Evolutionary conservation across 2,113 vertebrate species (phyloP), one percentile per base, ranked within the genome.

Genomic region (Hypomesus transpacificus): DNA sequence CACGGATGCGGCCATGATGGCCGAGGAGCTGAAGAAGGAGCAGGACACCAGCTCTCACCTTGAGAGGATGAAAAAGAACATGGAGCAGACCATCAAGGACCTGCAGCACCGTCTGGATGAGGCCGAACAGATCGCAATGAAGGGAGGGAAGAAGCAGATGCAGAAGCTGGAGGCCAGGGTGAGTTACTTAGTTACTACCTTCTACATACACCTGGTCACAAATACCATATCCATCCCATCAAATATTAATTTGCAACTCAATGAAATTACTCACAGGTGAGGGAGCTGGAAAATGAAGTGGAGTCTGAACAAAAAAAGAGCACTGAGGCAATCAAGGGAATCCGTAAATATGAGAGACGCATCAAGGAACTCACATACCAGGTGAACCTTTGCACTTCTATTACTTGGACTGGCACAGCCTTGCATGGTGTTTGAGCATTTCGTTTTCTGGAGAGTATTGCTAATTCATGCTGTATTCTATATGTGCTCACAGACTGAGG

Each of bases 301-400:
- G 90, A 91, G 74, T 46, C 63, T 1, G 90, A 92, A 79, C 90
- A 92, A 74, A 90, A 79, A 80, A 91, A 91, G 70, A 78, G 85
- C 82, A 89, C 77, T 0, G 95, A 98, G 66, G 92, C 92, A 0
- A 24, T 97, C 58, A 97, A 98, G 78, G 95, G 93, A 81, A 89
- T 96, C 70, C 92, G 95, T 72, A 98, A 98, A 92, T 92, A 94
- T 0, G 96, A 98, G 87, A 81, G 96, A 50, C 92, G 96, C 34
- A 87, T 94, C 82, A 97, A 98, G 88, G 96, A 97, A 87, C 93
- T 95, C 57, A 94, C 93, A 56, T 95, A 95, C 75, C 94, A 95
- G 94, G 93, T 94, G 21, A 69, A 20, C 68, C n/a, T 20, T 39
- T 64, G 9, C 11, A 6, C 24, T 61, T 16, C 17, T 18, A 16